Base-by-base conservation (phyloP, 2,888 invertebrate genomes). In the Nomada fucata region DNA sequence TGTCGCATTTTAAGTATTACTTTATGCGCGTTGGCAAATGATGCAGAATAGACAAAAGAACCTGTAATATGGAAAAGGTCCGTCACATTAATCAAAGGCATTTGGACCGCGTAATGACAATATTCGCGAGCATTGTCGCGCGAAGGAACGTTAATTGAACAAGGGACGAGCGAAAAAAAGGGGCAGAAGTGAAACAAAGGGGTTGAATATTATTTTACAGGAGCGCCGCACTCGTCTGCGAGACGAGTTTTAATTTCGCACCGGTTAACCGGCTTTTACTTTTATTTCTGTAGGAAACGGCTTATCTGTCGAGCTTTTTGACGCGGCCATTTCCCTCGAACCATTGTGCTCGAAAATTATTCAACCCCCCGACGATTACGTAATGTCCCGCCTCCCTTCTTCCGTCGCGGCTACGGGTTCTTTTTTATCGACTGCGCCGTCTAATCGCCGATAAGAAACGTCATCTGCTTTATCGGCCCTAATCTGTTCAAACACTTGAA, bases 381-480 rank as follows among this genome's bases (percentile, higher is more conserved):
- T 23, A 23, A 70, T 69, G 23, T 23, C 13, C n/a, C 10, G 23
- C 10, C 52, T 13, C 18, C 29, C 64, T 65, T 55, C 20, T 61
- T 55, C 77, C 50, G 36, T 53, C 53, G 36, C 4, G 7, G 10
- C 57, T 20, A 20, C 20, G 5, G 4, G 11, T 42, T 53, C 53
- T 53, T 55, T 57, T 71, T 85, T 85, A 85, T 85, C 85, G 75
- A 42, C 77, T 1, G 63, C n/a, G 29, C 50, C 11, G 26, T 18
- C 2, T 59, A 52, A 57, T 84, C 44, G 86, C 70, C 85, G 87
- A 75, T 85, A 87, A 82, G 26, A 71, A 50, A 60, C 68, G 42
- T 23, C 75, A 18, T 74, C 85, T 85, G 69, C 69, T 64, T 82
- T 82, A 85, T 86, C 87, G 87, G 69, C 79, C 20, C 81, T 72